These are phyloP conservation scores for Otolemur garnettii DNA, from an alignment of 2,113 vertebrate species.

Conservation along the genomic window DNA sequence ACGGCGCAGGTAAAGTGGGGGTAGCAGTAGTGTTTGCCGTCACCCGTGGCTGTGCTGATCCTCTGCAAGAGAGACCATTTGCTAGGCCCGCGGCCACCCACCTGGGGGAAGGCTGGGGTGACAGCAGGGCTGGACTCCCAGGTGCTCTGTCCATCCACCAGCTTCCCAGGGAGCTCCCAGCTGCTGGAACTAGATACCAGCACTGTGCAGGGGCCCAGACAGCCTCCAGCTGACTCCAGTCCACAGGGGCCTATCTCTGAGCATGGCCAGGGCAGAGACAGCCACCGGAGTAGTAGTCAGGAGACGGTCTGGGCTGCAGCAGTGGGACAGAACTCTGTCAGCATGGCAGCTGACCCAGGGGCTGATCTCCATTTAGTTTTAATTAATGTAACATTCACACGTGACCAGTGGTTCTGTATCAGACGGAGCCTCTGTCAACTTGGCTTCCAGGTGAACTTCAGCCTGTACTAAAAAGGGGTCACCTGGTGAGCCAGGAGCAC, in stretches of 20 bases:
- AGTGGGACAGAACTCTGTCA: background rate
- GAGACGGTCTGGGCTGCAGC: background rate
- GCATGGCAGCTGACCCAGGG: no score
- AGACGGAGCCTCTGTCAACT: no score
- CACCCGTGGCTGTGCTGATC: constrained; percentile 98
- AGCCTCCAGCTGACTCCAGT: background rate
- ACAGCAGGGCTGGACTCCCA: background rate
- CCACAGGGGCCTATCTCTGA: background rate
- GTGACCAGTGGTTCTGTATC: background rate
- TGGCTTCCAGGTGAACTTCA: no score
- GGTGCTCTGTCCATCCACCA: background rate
- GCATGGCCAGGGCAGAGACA: fast-evolving
- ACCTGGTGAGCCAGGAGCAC: background rate
- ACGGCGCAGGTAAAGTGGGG: constrained; percentile 99
- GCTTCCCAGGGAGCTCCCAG: background rate
- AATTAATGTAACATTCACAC: background rate
- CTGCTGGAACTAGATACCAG: background rate
- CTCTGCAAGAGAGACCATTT: constrained; percentile 84
- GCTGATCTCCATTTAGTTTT: background rate
- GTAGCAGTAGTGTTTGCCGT: constrained; percentile 98
- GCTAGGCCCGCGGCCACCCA: fast-evolving
- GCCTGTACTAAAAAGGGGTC: background rate
- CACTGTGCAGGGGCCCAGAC: no score
- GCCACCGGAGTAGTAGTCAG: background rate
- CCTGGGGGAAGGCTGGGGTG: background rate